Base-by-base conservation (phyloP, 2,888 invertebrate genomes). In the Pollenia amentaria region DNA sequence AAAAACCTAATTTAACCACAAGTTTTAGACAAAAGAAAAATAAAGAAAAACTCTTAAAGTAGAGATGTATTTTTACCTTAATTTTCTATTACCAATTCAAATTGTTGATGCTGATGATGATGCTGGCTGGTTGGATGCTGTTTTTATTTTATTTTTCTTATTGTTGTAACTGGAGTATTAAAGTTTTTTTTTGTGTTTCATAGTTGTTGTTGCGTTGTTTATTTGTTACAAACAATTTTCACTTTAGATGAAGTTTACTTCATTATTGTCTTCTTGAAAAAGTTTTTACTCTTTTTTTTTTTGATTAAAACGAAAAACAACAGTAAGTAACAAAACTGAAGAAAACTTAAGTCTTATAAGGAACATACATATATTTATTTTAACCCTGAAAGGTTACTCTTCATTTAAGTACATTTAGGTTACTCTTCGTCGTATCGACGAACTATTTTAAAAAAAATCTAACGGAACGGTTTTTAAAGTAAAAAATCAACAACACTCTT, bases 181-280 rank as follows among this genome's bases (percentile, higher is more conserved):
- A 73, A 65, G 42, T 75, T 70, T 76, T 57, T 18, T 42, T n/a
- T 46, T 29, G 0, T 55, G 7, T 14, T 48, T 29, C 6, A 6
- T 6, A 29, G 29, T 67, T 42, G 69, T 40, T 55, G 64, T 9
- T 55, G 16, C 38, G 21, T 38, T 78, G 73, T 65, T 84, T 78
- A 57, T 85, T 77, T 78, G 64, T 82, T 79, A 46, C 67, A 78
- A 83, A 79, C 79, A 83, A 75, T 83, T 83, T 86, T 79, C 79
- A 76, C 78, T 83, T 79, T 70, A 79, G 64, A 75, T 64, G 62
- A 86, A 86, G 69, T 86, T 83, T 86, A 75, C 75, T 70, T 70
- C 75, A 29, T 79, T 76, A 86, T 86, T 79, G 75, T 86, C 83
- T 79, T 79, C 16, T 65, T 48, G 69, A 44, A 42, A 69, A 72